A percentile compares a stretch with the other conserved stretches of the same genome.
phyloP scores from a whole-genome alignment of 2,797 vertebrate genomes.

The Kryptopterus vitreolus region DNA sequence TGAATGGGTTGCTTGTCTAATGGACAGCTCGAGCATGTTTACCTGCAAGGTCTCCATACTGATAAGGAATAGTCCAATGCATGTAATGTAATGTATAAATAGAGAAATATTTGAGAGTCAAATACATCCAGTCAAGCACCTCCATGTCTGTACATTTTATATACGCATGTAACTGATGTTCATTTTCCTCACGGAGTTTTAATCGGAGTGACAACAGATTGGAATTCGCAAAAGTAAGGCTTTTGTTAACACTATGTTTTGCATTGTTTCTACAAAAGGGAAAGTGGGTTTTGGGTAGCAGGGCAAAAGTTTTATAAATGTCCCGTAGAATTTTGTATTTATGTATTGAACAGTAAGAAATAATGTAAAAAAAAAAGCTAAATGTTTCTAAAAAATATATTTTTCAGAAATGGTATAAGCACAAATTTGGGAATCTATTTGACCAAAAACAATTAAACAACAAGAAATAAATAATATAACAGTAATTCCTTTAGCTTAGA shows the following conservation, averaged over 20 bases:
- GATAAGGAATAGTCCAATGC: conserved; percentile 43
- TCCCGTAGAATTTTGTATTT: no score
- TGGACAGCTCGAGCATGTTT: conserved; percentile 56
- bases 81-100: conserved; percentile 54
- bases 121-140: conserved; percentile 27
- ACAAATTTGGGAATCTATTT: not conserved
- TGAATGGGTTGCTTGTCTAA: conserved; percentile 45
- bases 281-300: not conserved
- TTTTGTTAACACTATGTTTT: conserved; percentile 13
- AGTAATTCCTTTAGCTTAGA: conserved; percentile 31
- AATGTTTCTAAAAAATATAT: no score
- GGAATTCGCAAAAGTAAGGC: conserved; percentile 27
- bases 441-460: no score
- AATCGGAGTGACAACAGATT: conserved; percentile 57
- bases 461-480: not conserved
- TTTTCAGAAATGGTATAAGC: no score
- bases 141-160: conserved; percentile 48
- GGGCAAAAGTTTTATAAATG: no score
- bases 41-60: conserved; percentile 51
- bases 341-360: no score
- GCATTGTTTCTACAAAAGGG: not conserved
- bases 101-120: not conserved
- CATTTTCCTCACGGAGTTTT: conserved; percentile 63
- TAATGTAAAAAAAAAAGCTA: no score
- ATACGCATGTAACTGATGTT: conserved; percentile 36